Conservation (phyloP, 1,140 invertebrate genomes). For the Ganaspis sp. region DNA sequence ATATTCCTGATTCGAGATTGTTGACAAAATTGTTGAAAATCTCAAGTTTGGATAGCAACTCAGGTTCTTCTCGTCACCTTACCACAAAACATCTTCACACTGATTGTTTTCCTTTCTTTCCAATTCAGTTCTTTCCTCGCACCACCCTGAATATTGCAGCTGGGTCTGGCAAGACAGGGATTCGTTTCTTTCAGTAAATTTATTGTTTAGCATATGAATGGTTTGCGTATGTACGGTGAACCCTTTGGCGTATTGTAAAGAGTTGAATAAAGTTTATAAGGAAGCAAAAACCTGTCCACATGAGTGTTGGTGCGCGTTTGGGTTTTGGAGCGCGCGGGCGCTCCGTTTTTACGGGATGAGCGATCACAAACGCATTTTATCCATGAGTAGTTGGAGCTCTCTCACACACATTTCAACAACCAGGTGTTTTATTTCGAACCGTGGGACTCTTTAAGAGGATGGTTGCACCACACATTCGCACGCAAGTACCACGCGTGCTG, state of each 20-base stretch:
- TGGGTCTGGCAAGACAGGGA: constrained; percentile 64
- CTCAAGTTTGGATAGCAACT: neutral
- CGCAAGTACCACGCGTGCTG: constrained; percentile 42
- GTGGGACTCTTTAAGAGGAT: constrained; percentile 72
- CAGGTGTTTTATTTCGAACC: constrained; percentile 73
- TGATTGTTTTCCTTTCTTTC: constrained; percentile 23
- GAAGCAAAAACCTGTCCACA: constrained; percentile 68
- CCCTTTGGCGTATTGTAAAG: constrained; percentile 72
- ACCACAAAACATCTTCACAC: constrained; percentile 12
- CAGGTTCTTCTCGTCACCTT: constrained; percentile 1
- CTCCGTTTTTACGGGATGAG: constrained; percentile 30
- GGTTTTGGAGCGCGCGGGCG: constrained; percentile 27
- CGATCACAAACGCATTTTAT: constrained; percentile 7
- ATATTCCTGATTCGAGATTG: no score
- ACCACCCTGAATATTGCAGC: constrained; percentile 19
- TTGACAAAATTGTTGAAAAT: neutral
- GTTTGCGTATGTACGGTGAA: constrained; percentile 56
- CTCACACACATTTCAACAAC: constrained; percentile 56
- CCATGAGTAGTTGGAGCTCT: neutral
- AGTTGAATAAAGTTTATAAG: constrained; percentile 75
- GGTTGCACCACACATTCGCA: constrained; percentile 62
- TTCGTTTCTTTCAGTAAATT: constrained; percentile 72
- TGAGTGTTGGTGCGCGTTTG: constrained; percentile 52
- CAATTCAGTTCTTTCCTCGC: constrained; percentile 7
- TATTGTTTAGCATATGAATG: constrained; percentile 75